Evolutionary conservation across 37 sponge, comb jelly and placozoan species (phyloP).

Genomic region (Hexactinellida sp.): DNA sequence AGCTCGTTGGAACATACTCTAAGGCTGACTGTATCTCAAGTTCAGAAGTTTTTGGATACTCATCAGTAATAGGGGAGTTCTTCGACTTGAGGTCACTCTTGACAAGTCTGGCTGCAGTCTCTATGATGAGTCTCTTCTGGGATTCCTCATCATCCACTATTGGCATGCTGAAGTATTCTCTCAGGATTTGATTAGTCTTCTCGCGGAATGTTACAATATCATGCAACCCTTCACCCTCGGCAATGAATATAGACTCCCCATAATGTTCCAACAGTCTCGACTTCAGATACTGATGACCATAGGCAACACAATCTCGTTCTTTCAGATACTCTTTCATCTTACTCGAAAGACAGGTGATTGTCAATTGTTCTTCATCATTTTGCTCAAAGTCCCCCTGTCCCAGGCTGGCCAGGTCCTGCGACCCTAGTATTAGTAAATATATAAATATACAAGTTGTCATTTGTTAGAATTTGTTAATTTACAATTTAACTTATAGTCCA

Average conservation of each 20-base stretch:
- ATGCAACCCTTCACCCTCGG: not conserved
- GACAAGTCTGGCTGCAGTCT: conserved; percentile 18
- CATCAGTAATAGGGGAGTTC: conserved; percentile 4
- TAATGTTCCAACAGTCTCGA: not conserved
- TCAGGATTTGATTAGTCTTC: conserved; percentile 19
- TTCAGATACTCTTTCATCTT: not conserved
- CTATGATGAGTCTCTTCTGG: conserved; percentile 15
- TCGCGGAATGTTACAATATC: not conserved
- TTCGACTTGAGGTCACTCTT: conserved; percentile 13
- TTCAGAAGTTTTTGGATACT: conserved; percentile 2
- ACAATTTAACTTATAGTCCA: too few species aligned
- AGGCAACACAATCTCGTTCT: not conserved
- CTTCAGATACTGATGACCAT: not conserved
- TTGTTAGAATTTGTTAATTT: too few species aligned
- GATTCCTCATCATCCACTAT: not conserved
- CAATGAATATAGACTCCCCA: not conserved
- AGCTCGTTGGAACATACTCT: conserved; percentile 15
- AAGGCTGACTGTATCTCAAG: not conserved
- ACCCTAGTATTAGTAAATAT: too few species aligned
- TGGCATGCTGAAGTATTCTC: conserved; percentile 11
- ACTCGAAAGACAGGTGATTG: not conserved
- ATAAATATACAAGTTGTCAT: too few species aligned
- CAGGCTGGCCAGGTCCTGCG: too few species aligned
- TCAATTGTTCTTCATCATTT: not conserved
- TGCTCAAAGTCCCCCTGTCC: too few species aligned